Evolutionary conservation across 1,140 invertebrate genomes (phyloP).

Genomic region (Pseudomyrmex flavicornis): DNA sequence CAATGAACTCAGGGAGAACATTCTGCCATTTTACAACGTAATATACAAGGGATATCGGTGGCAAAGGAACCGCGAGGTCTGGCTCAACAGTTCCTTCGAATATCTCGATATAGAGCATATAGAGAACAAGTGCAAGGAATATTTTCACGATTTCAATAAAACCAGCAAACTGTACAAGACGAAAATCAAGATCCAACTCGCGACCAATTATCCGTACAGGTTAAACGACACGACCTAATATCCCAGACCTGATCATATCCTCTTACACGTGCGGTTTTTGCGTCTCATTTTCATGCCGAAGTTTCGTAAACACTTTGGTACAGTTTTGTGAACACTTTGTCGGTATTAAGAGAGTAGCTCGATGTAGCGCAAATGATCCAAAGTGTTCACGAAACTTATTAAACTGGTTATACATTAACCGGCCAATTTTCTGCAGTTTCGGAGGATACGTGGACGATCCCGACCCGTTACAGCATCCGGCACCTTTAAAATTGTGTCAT

Average conservation of each 20-base stretch:
- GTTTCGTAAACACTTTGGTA: background rate
- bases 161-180: constrained; percentile 87
- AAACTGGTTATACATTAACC: background rate
- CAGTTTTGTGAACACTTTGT: background rate
- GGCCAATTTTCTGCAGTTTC: constrained; percentile 75
- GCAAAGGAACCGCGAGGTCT: constrained; percentile 88
- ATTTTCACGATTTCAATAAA: constrained; percentile 84
- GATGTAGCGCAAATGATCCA: no score
- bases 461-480: constrained; percentile 86
- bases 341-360: background rate
- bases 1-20: constrained; percentile 85
- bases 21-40: constrained; percentile 82
- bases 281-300: constrained; percentile 1
- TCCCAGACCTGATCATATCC: no score
- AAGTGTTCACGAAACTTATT: background rate
- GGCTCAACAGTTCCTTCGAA: constrained; percentile 89
- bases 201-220: constrained; percentile 88
- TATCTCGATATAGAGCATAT: constrained; percentile 86
- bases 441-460: constrained; percentile 86
- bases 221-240: constrained; percentile 43
- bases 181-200: constrained; percentile 86
- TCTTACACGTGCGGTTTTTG: constrained; percentile 1
- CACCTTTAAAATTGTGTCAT: constrained; percentile 87
- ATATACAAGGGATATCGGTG: constrained; percentile 86
- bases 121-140: constrained; percentile 83